Evolutionary conservation across 2,797 vertebrate genomes (phyloP), one percentile per base, ranked within the genome.

Genomic region (Prionace glauca): DNA sequence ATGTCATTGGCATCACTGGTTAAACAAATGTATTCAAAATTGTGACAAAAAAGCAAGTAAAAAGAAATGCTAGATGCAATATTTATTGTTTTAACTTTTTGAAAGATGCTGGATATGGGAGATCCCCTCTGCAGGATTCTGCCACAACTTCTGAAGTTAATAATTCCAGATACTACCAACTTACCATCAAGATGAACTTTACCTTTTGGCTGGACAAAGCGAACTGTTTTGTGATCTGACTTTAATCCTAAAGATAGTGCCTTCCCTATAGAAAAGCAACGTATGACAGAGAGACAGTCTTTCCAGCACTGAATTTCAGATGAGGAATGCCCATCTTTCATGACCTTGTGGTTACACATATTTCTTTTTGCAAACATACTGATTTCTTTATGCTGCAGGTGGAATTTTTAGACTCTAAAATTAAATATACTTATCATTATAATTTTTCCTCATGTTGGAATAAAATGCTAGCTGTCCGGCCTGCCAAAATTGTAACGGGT

Each of bases 281-380:
- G 32, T 26, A 74, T 67, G 24, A 36, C 71, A 20, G 71, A 94
- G 56, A 74, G 67, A 36, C 93, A 94, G 26, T 56, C 14, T n/a
- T 77, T 77, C 71, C 71, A 77, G 16, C 71, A 77, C 16, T 95
- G 26, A 95, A 95, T 95, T 95, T 71, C 72, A 77, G 41, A 95
- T 56, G 45, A 94, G 92, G 10, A 45, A 71, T 26, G 22, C 36
- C 41, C 65, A 69, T 90, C 92, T 94, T 50, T 72, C 92, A 72
- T 9, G 67, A 41, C 36, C 22, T 41, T 69, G 36, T 56, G 93
- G 45, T 95, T 45, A 77, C 26, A 77, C 36, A 90, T 62, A 90
- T 74, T 94, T 95, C 32, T 74, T 95, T 95, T 56, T 32, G 74
- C 71, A 77, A 56, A 77, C 45, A 36, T 56, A 56, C 93, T 32